A percentile compares a stretch with the other conserved stretches of the same genome.
phyloP scores from a whole-genome alignment of 92 coral and sea anemone species.

The Montipora capitata region DNA sequence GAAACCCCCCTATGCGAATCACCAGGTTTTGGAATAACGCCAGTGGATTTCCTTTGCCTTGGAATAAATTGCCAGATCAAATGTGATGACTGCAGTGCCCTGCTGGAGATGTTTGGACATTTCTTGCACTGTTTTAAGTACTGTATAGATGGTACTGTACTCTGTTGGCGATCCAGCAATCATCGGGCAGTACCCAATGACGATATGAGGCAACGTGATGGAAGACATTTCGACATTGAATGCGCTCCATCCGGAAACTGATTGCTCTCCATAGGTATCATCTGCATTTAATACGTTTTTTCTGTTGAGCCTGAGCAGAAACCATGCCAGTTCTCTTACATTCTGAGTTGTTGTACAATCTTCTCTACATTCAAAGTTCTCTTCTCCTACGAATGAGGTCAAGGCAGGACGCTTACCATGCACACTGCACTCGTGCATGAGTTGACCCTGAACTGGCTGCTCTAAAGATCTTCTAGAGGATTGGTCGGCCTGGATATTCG shows the following conservation, averaged over 20 bases:
- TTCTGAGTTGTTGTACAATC: neutral
- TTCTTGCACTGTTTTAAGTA: conserved; percentile 35
- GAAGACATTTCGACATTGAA: conserved; percentile 66
- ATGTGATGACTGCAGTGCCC: conserved; percentile 42
- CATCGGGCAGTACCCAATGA: conserved; percentile 83
- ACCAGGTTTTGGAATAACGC: conserved; percentile 55
- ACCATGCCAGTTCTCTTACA: conserved; percentile 55
- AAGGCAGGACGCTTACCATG: conserved; percentile 72
- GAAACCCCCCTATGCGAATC: conserved; percentile 75
- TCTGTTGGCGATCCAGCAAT: conserved; percentile 74
- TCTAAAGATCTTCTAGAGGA: conserved; percentile 20
- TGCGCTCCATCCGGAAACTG: conserved; percentile 72
- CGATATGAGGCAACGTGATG: conserved; percentile 39
- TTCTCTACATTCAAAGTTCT: neutral
- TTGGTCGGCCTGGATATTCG: conserved; percentile 32
- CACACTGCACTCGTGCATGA: conserved; percentile 48
- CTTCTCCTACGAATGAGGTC: conserved; percentile 36
- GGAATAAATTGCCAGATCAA: conserved; percentile 75
- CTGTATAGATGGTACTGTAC: conserved; percentile 76
- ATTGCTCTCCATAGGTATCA: conserved; percentile 37
- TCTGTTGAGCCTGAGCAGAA: conserved; percentile 41
- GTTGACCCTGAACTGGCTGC: conserved; percentile 12
- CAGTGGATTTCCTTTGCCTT: conserved; percentile 78
- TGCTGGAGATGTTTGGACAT: conserved; percentile 3
- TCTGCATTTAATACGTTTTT: conserved; percentile 17